phyloP scores from a whole-genome alignment of 2,113 vertebrate species.

The Erythrocercus mccallii region DNA sequence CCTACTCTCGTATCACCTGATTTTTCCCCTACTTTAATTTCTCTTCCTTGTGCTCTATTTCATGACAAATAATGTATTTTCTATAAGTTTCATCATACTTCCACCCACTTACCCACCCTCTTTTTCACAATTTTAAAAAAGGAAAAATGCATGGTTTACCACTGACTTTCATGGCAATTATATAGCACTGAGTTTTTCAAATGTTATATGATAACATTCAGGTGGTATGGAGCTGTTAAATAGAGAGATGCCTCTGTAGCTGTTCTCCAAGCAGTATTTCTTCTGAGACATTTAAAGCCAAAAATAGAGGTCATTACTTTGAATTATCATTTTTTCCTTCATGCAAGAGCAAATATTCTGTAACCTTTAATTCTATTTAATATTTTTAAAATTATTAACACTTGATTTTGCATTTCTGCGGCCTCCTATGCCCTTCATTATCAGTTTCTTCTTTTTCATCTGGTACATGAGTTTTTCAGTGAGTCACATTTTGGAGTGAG shows the following conservation, averaged over 20 bases:
- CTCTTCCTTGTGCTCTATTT: conserved; percentile 38
- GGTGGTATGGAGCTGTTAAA: background rate
- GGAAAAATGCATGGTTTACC: conserved; percentile 39
- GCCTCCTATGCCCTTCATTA: background rate
- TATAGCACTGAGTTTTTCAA: background rate
- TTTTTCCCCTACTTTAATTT: conserved; percentile 16
- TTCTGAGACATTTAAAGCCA: background rate
- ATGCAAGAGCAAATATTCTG: background rate
- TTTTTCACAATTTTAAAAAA: conserved; percentile 65
- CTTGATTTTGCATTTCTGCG: background rate
- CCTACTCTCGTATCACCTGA: conserved; percentile 33
- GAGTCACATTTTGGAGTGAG: conserved; percentile 49
- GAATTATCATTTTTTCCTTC: background rate
- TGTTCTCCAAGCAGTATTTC: background rate
- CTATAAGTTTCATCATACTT: conserved; percentile 40
- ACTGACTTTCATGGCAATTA: conserved; percentile 38
- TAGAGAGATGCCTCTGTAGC: background rate
- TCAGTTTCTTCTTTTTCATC: background rate
- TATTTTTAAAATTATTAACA: background rate
- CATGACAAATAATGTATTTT: conserved; percentile 49
- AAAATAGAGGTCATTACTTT: background rate
- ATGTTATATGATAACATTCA: conserved; percentile 11
- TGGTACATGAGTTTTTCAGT: background rate
- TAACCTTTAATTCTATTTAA: background rate
- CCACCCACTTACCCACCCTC: conserved; percentile 62